Base-by-base conservation (phyloP, 2,888 invertebrate species). In the Formica aserva region DNA sequence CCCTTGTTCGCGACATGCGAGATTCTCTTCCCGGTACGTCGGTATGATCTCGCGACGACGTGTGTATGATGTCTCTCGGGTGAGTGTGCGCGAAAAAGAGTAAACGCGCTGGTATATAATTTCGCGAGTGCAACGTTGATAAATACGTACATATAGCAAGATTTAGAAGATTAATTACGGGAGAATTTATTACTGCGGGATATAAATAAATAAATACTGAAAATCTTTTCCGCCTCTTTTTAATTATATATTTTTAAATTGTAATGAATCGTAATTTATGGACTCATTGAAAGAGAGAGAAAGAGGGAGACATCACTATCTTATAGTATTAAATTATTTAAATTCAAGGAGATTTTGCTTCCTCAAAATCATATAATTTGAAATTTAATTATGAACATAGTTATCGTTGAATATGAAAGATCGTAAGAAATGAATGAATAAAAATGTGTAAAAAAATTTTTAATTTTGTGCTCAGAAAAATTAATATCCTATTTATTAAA, bases 1-100 rank as follows among this genome's bases (percentile, higher is more conserved):
- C 65, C 57, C 48, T 69, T 71, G 82, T 63, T 71, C 63, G 45
- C 52, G 83, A 81, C 55, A 78, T 45, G 45, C 78, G 78, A 72
- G 45, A 71, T 72, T 65, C 72, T 26, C 41, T 6, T 71, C 52
- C 9, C 62, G 62, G 15, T 35, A 45, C 22, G n/a, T 32, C 9
- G 48, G 15, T 26, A 26, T 35, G 71, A 60, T 45, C 29, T 41
- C 35, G n/a, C 63, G 1, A 26, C 8, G 52, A 41, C 26, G 52
- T 38, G n/a, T 52, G 48, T 45, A 38, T 18, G 5, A 26, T 18
- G 65, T n/a, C 41, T 57, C 35, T n/a, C 15, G 71, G 32, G 45
- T 60, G 57, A 45, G 57, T 60, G 57, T 66, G 5, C 38, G 41
- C 45, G 78, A 71, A 48, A 60, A 8, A 52, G 18, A 52, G 26